These are phyloP conservation scores for Chionoecetes opilio DNA, from an alignment of 1,140 invertebrate species.

Conservation along the genomic window DNA sequence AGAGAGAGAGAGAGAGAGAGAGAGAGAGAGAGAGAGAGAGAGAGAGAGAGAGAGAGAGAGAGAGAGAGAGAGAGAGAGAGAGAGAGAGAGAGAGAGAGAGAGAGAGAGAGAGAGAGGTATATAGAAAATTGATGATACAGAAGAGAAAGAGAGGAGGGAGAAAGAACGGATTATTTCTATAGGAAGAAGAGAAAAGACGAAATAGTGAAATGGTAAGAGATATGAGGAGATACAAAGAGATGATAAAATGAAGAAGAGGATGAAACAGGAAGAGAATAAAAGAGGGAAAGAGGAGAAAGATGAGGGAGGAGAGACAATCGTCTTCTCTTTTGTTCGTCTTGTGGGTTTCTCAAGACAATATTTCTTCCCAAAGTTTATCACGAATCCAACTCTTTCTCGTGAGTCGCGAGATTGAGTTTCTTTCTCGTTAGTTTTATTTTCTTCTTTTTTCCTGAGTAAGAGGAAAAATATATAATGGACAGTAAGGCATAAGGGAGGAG, in stretches of 20 bases:
- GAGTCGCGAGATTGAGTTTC: background rate
- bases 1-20: too few relatives aligned
- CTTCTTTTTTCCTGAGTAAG: background rate
- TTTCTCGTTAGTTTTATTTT: background rate
- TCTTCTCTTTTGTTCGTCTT: background rate
- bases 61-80: constrained; percentile 27
- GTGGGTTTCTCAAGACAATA: background rate
- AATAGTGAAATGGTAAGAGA: background rate
- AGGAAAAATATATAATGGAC: too few relatives aligned
- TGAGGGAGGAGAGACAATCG: background rate
- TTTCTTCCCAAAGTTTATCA: background rate
- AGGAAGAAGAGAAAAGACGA: background rate
- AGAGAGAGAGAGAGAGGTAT: background rate
- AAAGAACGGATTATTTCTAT: too few relatives aligned
- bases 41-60: background rate
- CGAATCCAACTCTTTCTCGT: background rate
- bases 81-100: background rate
- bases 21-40: too few relatives aligned
- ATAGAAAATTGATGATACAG: too few relatives aligned
- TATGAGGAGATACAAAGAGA: background rate
- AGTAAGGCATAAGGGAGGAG: too few relatives aligned
- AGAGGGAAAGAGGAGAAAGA: background rate
- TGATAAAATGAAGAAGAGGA: background rate
- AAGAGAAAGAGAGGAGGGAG: background rate
- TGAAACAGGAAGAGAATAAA: background rate